phyloP scores from a whole-genome alignment of 30 jellyfish, hydroid and myxozoan genomes.

The Aurelia aurita complex sp. Pacific region DNA sequence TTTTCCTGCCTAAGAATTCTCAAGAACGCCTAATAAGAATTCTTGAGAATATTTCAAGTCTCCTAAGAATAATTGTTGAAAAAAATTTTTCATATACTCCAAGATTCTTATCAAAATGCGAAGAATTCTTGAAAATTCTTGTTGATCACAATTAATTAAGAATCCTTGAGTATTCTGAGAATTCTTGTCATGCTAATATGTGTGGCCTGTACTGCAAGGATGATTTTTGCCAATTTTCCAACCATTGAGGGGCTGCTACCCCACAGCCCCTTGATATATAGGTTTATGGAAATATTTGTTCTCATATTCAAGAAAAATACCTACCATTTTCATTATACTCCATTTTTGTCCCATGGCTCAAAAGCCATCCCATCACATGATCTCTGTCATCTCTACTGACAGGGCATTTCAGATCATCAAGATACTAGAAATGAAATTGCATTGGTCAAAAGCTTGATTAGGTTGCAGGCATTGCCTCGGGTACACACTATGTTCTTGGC shows the following conservation, averaged over 20 bases:
- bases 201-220: too few relatives aligned
- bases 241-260: not conserved
- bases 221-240: too few relatives aligned
- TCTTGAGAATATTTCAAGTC: too few relatives aligned
- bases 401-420: conserved; percentile 84
- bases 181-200: too few relatives aligned
- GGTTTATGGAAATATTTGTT: not conserved
- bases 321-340: conserved; percentile 79
- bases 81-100: too few relatives aligned
- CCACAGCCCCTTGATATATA: not conserved
- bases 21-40: too few relatives aligned
- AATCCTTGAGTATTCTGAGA: too few relatives aligned
- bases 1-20: too few relatives aligned
- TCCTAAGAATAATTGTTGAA: too few relatives aligned
- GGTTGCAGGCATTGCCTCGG: not conserved
- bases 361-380: conserved; percentile 75
- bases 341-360: conserved; percentile 82
- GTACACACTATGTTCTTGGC: not conserved
- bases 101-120: too few relatives aligned
- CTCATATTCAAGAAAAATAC: not conserved
- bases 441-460: not conserved
- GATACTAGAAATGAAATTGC: conserved; percentile 58
- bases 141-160: too few relatives aligned
- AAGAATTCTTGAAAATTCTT: too few relatives aligned
- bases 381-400: conserved; percentile 58